A percentile compares a stretch with the other conserved stretches of the same genome.
phyloP scores from a whole-genome alignment of 2,113 vertebrate genomes.

The Plestiodon gilberti region DNA sequence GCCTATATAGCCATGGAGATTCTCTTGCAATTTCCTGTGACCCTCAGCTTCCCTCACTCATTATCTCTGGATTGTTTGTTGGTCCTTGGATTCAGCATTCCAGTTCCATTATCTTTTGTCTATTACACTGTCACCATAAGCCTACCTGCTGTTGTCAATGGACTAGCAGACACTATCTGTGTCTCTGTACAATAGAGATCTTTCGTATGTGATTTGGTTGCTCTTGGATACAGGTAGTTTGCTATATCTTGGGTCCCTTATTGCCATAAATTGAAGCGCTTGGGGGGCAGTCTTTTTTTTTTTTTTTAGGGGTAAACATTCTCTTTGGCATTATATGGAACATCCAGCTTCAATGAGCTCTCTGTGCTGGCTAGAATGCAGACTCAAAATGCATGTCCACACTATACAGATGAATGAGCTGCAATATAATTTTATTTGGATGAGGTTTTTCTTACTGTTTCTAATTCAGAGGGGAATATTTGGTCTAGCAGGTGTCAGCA shows the following conservation, averaged over 20 bases:
- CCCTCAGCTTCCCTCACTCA: conserved; percentile 12
- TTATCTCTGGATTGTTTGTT: conserved; percentile 15
- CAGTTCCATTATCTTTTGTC: not conserved
- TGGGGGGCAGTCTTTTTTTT: not conserved
- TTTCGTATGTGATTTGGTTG: conserved; percentile 18
- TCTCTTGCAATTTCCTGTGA: not conserved
- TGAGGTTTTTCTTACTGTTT: not conserved
- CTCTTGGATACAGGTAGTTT: conserved; percentile 38
- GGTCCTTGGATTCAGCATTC: conserved; percentile 27
- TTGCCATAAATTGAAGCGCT: conserved; percentile 12
- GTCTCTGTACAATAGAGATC: conserved; percentile 26
- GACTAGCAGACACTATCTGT: conserved; percentile 28
- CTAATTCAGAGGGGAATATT: not conserved
- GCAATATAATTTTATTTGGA: not conserved
- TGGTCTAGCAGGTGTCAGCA: not conserved
- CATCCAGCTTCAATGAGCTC: not conserved
- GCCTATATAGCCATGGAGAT: not conserved
- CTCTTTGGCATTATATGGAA: not conserved
- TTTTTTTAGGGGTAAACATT: not conserved
- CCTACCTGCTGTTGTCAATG: conserved; percentile 19
- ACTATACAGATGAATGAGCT: not conserved
- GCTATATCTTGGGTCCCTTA: not conserved
- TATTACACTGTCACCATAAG: conserved; percentile 29
- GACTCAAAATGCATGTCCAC: not conserved
- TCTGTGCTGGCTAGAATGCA: not conserved